phyloP scores from a whole-genome alignment of 2,888 invertebrate species.

The Napeogenes sylphis region DNA sequence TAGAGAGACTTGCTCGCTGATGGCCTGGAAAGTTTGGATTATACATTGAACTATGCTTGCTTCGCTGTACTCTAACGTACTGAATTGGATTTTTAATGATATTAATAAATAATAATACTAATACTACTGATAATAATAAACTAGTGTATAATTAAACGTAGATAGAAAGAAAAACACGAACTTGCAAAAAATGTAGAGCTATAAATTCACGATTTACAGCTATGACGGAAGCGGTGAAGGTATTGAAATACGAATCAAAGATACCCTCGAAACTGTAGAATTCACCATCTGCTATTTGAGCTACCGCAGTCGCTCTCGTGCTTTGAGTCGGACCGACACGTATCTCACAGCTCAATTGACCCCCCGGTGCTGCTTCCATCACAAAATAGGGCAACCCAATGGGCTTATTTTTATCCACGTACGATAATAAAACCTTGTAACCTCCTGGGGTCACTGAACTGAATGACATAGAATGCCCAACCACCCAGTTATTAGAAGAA shows the following conservation, averaged over 20 bases:
- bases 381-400: conserved; percentile 62
- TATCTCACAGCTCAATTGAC: conserved; percentile 67
- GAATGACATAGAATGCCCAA: conserved; percentile 65
- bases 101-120: too few relatives aligned
- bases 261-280: conserved; percentile 68
- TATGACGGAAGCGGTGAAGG: conserved; percentile 61
- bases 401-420: conserved; percentile 54
- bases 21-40: conserved; percentile 42
- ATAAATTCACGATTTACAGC: conserved; percentile 70
- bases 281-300: conserved; percentile 63
- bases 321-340: conserved; percentile 58
- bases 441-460: conserved; percentile 73
- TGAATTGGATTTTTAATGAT: too few relatives aligned
- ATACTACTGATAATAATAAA: background rate
- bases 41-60: background rate
- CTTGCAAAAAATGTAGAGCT: conserved; percentile 68
- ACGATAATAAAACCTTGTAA: conserved; percentile 63
- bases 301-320: conserved; percentile 61
- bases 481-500: conserved; percentile 54
- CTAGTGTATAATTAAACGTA: background rate
- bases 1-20: conserved; percentile 56
- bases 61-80: too few relatives aligned
- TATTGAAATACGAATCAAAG: conserved; percentile 62
- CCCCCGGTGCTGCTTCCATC: conserved; percentile 71
- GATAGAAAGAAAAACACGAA: conserved; percentile 29